Percentiles rank a stretch among this genome's conserved stretches.
Conservation (phyloP, 2,888 invertebrate genomes). For the Tenthredo livida region DNA sequence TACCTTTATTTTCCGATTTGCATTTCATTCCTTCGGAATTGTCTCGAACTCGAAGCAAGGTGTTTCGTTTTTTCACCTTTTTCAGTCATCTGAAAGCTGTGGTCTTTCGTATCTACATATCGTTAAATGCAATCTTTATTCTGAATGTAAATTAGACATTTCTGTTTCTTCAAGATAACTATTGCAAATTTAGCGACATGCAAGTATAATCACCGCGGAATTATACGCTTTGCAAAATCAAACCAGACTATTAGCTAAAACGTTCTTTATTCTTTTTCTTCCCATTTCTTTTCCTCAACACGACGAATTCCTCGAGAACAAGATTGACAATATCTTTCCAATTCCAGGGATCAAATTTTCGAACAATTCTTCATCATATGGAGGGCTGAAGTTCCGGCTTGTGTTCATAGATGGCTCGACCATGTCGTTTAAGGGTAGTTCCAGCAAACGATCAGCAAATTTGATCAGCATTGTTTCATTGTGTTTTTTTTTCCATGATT, state of each 20-base stretch:
- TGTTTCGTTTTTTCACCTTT: slow-evolving; percentile 56
- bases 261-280: background rate
- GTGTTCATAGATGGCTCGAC: slow-evolving; percentile 38
- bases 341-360: background rate
- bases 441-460: background rate
- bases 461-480: background rate
- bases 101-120: slow-evolving; percentile 72
- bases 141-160: slow-evolving; percentile 47
- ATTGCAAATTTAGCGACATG: slow-evolving; percentile 45
- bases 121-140: slow-evolving; percentile 65
- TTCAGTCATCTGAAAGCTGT: slow-evolving; percentile 70
- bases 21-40: slow-evolving; percentile 74
- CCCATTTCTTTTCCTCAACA: background rate
- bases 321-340: background rate
- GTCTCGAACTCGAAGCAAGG: slow-evolving; percentile 61
- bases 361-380: background rate
- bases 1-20: slow-evolving; percentile 74
- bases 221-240: background rate
- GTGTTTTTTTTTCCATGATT: background rate
- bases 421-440: background rate
- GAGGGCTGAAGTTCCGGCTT: background rate
- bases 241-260: background rate
- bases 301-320: background rate
- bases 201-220: slow-evolving; percentile 42
- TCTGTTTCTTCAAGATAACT: slow-evolving; percentile 44